Evolutionary conservation across 2,888 invertebrate genomes (phyloP).

Genomic region (Vanessa cardui): DNA sequence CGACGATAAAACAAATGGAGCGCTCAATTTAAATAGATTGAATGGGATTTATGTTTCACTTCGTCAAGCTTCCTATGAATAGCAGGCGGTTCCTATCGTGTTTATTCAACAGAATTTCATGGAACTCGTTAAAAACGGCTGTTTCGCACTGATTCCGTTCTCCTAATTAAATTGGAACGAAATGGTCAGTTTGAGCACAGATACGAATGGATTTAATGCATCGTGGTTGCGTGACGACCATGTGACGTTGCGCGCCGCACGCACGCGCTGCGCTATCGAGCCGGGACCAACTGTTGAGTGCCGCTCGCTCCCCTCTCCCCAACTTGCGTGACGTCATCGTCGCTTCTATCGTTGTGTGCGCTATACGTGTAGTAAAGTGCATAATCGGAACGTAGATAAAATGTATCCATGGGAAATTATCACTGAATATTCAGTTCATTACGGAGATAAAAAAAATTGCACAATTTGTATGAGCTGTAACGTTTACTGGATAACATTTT

Average conservation of each 20-base stretch:
- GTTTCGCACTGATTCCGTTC: slow-evolving; percentile 51
- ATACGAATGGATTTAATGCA: slow-evolving; percentile 42
- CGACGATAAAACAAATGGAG: slow-evolving; percentile 77
- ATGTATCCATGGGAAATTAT: slow-evolving; percentile 25
- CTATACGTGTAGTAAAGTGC: slow-evolving; percentile 32
- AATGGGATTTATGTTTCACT: slow-evolving; percentile 78
- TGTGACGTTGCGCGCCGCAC: slow-evolving; percentile 62
- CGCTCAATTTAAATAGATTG: slow-evolving; percentile 79
- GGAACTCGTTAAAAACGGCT: slow-evolving; percentile 51
- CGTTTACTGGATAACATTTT: not conserved
- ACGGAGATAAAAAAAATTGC: slow-evolving; percentile 20
- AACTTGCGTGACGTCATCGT: slow-evolving; percentile 58
- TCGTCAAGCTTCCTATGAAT: slow-evolving; percentile 61
- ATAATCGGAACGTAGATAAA: slow-evolving; percentile 37
- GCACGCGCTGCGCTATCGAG: slow-evolving; percentile 76
- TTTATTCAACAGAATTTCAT: slow-evolving; percentile 48
- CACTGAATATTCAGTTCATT: slow-evolving; percentile 23
- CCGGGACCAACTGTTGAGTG: slow-evolving; percentile 78
- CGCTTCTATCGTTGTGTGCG: slow-evolving; percentile 43
- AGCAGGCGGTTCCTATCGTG: slow-evolving; percentile 45
- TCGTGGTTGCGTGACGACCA: slow-evolving; percentile 51
- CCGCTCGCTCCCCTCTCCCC: slow-evolving; percentile 41
- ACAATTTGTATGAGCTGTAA: slow-evolving; percentile 11
- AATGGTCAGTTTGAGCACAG: slow-evolving; percentile 32
- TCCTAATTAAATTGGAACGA: slow-evolving; percentile 50